Conservation (phyloP, 2,888 invertebrate genomes). For the Protodeltote pygarga region DNA sequence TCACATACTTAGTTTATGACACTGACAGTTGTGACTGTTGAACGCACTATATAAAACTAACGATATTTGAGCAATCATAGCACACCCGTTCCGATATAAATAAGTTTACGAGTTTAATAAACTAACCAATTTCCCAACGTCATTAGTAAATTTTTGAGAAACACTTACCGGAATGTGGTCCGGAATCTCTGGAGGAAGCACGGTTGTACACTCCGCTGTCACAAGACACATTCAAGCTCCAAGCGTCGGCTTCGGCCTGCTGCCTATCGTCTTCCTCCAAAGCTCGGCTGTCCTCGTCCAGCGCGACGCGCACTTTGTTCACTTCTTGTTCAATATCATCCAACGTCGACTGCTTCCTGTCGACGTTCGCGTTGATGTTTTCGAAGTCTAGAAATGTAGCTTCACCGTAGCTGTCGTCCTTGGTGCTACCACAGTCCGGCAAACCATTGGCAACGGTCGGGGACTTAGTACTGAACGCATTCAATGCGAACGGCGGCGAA, state of each 20-base stretch:
- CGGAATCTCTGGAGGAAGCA: conserved; percentile 84
- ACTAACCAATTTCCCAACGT: conserved; percentile 41
- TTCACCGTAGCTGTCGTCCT: conserved; percentile 80
- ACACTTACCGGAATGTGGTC: conserved; percentile 83
- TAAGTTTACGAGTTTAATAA: conserved; percentile 69
- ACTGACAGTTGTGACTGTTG: conserved; percentile 65
- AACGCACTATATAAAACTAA: conserved; percentile 70
- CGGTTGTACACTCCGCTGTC: conserved; percentile 88
- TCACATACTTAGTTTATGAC: conserved; percentile 72
- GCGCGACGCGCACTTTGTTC: conserved; percentile 81
- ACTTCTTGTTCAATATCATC: conserved; percentile 84
- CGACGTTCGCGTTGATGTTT: conserved; percentile 67
- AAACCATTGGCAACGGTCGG: conserved; percentile 62
- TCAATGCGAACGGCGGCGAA: conserved; percentile 68
- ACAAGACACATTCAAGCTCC: conserved; percentile 85
- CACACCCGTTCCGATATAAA: conserved; percentile 67
- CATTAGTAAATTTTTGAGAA: conserved; percentile 33
- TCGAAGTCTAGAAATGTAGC: conserved; percentile 82
- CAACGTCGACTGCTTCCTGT: conserved; percentile 76
- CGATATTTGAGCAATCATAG: conserved; percentile 62
- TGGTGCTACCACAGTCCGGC: conserved; percentile 63
- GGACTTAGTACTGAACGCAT: conserved; percentile 63
- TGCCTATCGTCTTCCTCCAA: conserved; percentile 80
- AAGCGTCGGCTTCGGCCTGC: conserved; percentile 81
- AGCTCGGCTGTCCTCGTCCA: conserved; percentile 83